phyloP scores from a whole-genome alignment of 2,797 vertebrate species.

The Rhabdophis nuchalis region DNA sequence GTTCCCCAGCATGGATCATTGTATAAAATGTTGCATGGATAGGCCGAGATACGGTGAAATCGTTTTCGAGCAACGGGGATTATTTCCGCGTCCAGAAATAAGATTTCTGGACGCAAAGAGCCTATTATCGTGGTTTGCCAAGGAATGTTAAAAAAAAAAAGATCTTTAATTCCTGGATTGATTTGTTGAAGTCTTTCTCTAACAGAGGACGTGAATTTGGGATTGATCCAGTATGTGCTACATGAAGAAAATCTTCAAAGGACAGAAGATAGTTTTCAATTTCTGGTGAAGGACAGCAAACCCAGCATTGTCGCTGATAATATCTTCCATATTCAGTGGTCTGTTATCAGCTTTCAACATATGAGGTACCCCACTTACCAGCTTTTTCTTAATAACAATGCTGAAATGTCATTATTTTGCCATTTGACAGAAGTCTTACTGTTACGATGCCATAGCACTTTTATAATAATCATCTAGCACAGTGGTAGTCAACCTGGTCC shows the following conservation, averaged over 20 bases:
- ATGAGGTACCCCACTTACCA: constrained; percentile 71
- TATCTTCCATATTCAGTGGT: constrained; percentile 94
- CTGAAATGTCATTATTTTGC: background rate
- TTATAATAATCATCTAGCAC: background rate
- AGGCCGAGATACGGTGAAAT: background rate
- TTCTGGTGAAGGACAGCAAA: constrained; percentile 92
- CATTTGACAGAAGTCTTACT: background rate
- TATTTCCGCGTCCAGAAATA: background rate
- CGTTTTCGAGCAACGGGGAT: background rate
- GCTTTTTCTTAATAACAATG: background rate
- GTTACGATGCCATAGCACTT: background rate
- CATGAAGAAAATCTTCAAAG: constrained; percentile 78
- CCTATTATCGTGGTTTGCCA: background rate
- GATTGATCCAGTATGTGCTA: constrained; percentile 86
- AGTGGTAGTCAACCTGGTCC: too few species aligned
- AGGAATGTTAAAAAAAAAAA: background rate
- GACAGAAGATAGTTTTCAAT: constrained; percentile 88
- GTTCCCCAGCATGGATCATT: background rate
- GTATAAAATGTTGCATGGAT: background rate
- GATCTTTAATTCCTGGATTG: background rate
- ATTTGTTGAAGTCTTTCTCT: constrained; percentile 2
- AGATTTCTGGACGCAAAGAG: accelerated
- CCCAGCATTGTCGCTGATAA: constrained; percentile 88
- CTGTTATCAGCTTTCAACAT: constrained; percentile 88
- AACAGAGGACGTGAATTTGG: constrained; percentile 90